These are phyloP conservation scores for Sinocyclocheilus rhinocerous DNA, from an alignment of 2,113 vertebrate species.

Conservation along the genomic window DNA sequence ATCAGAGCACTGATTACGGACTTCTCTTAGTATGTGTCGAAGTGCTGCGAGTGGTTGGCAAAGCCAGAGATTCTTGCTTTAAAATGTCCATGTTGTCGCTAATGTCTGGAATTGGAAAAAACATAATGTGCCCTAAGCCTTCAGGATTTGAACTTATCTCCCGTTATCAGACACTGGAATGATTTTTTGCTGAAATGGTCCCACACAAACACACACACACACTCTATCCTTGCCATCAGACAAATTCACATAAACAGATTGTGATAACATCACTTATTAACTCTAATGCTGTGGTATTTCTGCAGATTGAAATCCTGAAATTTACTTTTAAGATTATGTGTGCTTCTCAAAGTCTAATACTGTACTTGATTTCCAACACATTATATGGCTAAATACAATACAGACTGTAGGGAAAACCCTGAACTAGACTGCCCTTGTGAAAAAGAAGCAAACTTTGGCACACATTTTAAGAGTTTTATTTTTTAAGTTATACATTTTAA, in stretches of 20 bases:
- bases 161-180: constrained; percentile 24
- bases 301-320: neutral
- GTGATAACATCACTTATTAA: constrained; percentile 6
- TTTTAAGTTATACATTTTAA: no score
- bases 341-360: neutral
- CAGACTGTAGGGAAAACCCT: neutral
- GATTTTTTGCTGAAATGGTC: constrained; percentile 26
- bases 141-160: constrained; percentile 36
- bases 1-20: no score
- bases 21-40: neutral
- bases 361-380: neutral
- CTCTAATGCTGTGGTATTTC: neutral
- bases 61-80: neutral
- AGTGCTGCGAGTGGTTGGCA: neutral
- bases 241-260: constrained; percentile 14
- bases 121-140: constrained; percentile 60
- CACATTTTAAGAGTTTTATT: neutral
- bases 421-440: neutral
- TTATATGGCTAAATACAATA: neutral
- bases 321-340: neutral
- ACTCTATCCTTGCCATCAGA: constrained; percentile 11
- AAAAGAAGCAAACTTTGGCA: neutral
- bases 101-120: constrained; percentile 55
- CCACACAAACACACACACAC: neutral
- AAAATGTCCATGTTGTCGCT: constrained; percentile 57